Evolutionary conservation across 1,140 invertebrate species (phyloP).

Genomic region (Mizuhopecten yessoensis): DNA sequence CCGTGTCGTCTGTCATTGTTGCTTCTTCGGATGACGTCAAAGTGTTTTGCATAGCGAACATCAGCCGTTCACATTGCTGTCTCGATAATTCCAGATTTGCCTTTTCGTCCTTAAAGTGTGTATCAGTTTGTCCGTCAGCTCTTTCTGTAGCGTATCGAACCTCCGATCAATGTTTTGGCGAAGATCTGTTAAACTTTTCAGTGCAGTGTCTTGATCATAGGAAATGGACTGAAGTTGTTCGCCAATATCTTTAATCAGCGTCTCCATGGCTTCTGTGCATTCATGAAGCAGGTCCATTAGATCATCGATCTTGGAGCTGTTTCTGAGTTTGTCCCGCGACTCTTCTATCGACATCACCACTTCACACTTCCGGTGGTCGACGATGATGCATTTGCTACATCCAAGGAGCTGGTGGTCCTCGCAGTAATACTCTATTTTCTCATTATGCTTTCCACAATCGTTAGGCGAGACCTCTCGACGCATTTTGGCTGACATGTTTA

Average conservation of each 20-base stretch:
- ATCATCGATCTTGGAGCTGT: not conserved
- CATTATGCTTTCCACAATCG: not conserved
- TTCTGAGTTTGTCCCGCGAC: not conserved
- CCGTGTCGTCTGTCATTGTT: not conserved
- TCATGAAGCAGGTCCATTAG: not conserved
- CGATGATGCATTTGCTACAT: slow-evolving; percentile 63
- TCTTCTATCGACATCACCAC: slow-evolving; percentile 61
- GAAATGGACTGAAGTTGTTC: not conserved
- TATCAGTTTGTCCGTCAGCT: not conserved
- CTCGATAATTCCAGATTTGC: not conserved
- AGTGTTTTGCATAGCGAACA: not conserved
- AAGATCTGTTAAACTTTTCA: not conserved
- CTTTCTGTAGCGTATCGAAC: not conserved
- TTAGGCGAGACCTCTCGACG: not conserved
- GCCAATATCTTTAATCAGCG: not conserved
- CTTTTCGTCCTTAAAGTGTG: not conserved
- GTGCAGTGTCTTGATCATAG: not conserved
- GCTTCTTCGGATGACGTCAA: not conserved
- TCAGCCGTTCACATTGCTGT: not conserved
- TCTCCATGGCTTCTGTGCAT: not conserved
- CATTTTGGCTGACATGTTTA: not conserved
- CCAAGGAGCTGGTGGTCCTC: slow-evolving; percentile 65
- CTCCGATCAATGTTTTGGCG: not conserved
- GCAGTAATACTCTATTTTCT: slow-evolving; percentile 62
- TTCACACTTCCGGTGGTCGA: slow-evolving; percentile 63